Conservation (phyloP, 2,113 vertebrate genomes). For the Hyaena hyaena region DNA sequence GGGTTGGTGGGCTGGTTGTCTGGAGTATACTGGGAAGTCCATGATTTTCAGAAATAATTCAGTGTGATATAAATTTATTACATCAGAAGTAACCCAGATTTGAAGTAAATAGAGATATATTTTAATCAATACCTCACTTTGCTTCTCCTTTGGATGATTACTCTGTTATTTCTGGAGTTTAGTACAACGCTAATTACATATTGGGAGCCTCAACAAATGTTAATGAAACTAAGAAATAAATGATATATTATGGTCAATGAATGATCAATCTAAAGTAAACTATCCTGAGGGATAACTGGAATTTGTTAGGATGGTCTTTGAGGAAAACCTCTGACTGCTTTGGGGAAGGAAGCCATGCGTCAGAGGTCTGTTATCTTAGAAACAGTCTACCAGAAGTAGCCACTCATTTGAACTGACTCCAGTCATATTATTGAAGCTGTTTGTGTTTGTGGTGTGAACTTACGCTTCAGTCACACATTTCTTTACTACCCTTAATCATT, state of each 20-base stretch:
- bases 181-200: neutral
- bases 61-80: neutral
- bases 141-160: neutral
- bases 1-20: neutral
- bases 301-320: neutral
- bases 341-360: neutral
- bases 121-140: neutral
- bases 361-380: neutral
- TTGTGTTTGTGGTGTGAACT: neutral
- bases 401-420: neutral
- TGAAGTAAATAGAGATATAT: neutral
- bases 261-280: neutral
- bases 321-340: neutral
- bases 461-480: neutral
- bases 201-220: neutral
- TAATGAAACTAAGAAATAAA: conserved; percentile 26
- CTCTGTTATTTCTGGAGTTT: neutral
- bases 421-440: neutral
- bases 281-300: neutral
- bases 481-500: neutral
- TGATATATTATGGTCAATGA: neutral
- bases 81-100: neutral
- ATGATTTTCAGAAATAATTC: conserved; percentile 15
- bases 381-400: neutral
- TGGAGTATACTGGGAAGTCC: neutral